These are phyloP conservation scores for Peromyscus californicus DNA, from an alignment of 2,113 vertebrate species.

Conservation along the genomic window DNA sequence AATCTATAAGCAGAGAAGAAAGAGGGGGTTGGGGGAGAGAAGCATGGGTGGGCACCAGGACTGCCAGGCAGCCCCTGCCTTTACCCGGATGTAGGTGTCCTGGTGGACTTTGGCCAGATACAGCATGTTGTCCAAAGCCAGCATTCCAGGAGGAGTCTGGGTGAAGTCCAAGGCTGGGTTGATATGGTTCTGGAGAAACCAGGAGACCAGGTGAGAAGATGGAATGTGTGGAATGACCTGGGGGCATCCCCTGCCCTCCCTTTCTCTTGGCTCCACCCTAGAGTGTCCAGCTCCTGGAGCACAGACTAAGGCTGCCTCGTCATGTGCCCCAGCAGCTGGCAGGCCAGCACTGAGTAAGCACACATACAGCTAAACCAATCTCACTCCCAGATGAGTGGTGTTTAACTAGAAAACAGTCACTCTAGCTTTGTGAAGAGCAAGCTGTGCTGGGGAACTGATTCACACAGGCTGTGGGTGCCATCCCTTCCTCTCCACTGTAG, in stretches of 20 bases:
- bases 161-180: constrained; percentile 99
- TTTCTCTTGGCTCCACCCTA: not conserved
- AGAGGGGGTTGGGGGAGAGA: not conserved
- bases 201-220: not conserved
- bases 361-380: not conserved
- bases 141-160: constrained; percentile 97
- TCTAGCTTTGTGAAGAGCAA: not conserved
- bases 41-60: too few species aligned
- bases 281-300: not conserved
- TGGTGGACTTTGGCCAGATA: constrained; percentile 97
- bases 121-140: constrained; percentile 99
- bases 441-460: not conserved
- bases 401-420: not conserved
- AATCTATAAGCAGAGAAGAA: constrained; percentile 87
- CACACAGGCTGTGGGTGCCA: not conserved
- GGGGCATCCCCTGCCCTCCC: not conserved
- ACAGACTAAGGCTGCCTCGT: not conserved
- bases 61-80: not conserved
- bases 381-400: not conserved
- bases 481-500: not conserved
- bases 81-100: constrained; percentile 98
- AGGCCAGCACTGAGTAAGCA: not conserved
- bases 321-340: rapidly evolving
- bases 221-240: rapidly evolving
- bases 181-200: constrained; percentile 93